These are phyloP conservation scores for Coleophora deauratella DNA, from an alignment of 2,888 invertebrate species.

Conservation along the genomic window DNA sequence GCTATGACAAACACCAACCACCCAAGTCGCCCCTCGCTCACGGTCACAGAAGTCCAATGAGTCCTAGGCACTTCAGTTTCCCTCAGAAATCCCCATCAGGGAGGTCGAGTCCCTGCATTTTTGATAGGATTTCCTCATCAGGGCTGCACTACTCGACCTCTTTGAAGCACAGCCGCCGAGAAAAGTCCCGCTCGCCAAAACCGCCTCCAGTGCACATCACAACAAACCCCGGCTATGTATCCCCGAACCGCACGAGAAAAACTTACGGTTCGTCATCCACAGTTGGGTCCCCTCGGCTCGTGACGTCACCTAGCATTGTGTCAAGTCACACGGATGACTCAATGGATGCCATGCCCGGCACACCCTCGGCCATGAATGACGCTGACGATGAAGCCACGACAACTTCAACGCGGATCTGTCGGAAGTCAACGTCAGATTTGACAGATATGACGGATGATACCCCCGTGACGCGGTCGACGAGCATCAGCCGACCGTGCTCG, in stretches of 20 bases:
- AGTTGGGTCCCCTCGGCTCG: conserved; percentile 56
- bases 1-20: conserved; percentile 59
- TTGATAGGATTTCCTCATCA: conserved; percentile 41
- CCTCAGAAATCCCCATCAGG: conserved; percentile 64
- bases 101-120: conserved; percentile 54
- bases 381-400: conserved; percentile 64
- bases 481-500: conserved; percentile 76
- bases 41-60: conserved; percentile 74
- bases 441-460: conserved; percentile 76
- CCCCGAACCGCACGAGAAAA: conserved; percentile 61
- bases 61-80: conserved; percentile 75
- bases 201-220: conserved; percentile 74
- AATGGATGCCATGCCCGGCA: conserved; percentile 53
- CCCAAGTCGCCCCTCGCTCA: conserved; percentile 70
- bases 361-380: conserved; percentile 54
- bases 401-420: conserved; percentile 68
- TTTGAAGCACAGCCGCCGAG: conserved; percentile 55
- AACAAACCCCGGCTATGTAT: conserved; percentile 76
- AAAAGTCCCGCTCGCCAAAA: conserved; percentile 61
- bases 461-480: conserved; percentile 75
- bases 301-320: conserved; percentile 62
- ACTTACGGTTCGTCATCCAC: conserved; percentile 61
- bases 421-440: conserved; percentile 86
- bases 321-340: conserved; percentile 68
- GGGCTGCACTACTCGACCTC: conserved; percentile 55